A percentile compares a stretch with the other conserved stretches of the same genome.
These are phyloP conservation scores for Drosophila pseudoobscura DNA, from an alignment of 1,140 invertebrate species.

Conservation along the genomic window DNA sequence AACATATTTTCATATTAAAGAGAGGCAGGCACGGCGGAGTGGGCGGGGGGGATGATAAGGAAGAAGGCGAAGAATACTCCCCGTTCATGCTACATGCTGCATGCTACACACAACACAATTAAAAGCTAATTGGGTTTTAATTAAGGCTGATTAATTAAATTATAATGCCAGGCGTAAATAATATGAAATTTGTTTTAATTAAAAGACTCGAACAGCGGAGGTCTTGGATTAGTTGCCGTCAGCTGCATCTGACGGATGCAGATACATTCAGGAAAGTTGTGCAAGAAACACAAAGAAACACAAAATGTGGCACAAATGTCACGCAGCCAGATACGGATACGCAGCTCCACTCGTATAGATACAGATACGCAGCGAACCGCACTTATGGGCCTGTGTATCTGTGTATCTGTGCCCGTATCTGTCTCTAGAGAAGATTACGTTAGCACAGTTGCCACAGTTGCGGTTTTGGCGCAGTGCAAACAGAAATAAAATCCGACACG, in stretches of 20 bases:
- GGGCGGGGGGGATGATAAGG: constrained; percentile 7
- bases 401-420: constrained; percentile 57
- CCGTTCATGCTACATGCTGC: constrained; percentile 50
- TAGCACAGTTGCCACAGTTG: constrained; percentile 60
- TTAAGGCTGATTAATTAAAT: constrained; percentile 78
- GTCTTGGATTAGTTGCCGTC: constrained; percentile 28
- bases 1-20: constrained; percentile 47
- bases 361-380: constrained; percentile 23
- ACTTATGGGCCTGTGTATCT: constrained; percentile 25
- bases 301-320: constrained; percentile 46
- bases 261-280: constrained; percentile 32
- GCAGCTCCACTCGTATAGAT: constrained; percentile 13
- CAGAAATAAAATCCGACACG: constrained; percentile 59
- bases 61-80: constrained; percentile 3
- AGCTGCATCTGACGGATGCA: constrained; percentile 57
- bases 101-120: constrained; percentile 59
- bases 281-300: constrained; percentile 43
- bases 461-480: constrained; percentile 63
- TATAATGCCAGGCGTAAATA: constrained; percentile 75
- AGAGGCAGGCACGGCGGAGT: not conserved
- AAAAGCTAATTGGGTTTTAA: constrained; percentile 77
- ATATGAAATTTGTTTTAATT: constrained; percentile 73
- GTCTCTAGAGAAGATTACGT: constrained; percentile 67
- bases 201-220: constrained; percentile 30
- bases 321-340: constrained; percentile 40